Evolutionary conservation across 2,797 vertebrate species (phyloP), one percentile per base, ranked within the genome.

Genomic region (Xiphorhynchus erythropygius): DNA sequence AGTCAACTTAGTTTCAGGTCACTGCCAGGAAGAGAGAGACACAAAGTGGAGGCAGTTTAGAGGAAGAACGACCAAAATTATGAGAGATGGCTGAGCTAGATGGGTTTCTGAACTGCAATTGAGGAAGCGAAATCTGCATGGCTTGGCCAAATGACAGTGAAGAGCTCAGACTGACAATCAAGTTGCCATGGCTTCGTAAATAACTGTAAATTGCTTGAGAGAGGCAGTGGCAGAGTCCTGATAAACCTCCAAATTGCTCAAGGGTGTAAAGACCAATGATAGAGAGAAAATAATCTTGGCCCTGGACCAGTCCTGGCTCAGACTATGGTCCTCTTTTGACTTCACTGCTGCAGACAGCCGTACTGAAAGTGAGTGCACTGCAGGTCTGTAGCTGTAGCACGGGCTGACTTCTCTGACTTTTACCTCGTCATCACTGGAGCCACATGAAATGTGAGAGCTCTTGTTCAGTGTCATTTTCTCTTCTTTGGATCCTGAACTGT

Each of bases 11-110:
- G n/a, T 85, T 81, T 81, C 62, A 67, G 53, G 62, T 73, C 57
- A 57, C 59, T 95, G 73, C 76, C 75, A 69, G 87, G 76, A 97
- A 89, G 25, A 90, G 52, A 65, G 44, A 89, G 46, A 69, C 60
- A 60, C 14, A 64, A 92, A 89, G 16, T 60, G 19, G n/a, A 64
- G 68, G 46, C 75, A 57, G 11, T 75, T 93, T 62, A 80, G 90
- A 62, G 37, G 62, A 87, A 91, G 53, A 63, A 65, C 75, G 57
- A 80, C 56, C 57, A 85, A 96, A 94, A 85, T 87, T 35, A 91
- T 44, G 35, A 87, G 68, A 89, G 37, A 25, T 70, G 59, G 39
- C 52, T 89, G 81, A 94, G 57, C 60, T 91, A 57, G 84, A 41
- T 69, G 78, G 42, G 62, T 93, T 96, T 92, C 78, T 71, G 75